Conservation (phyloP, 2,888 invertebrate genomes). For the Chloroclystis v-ata region DNA sequence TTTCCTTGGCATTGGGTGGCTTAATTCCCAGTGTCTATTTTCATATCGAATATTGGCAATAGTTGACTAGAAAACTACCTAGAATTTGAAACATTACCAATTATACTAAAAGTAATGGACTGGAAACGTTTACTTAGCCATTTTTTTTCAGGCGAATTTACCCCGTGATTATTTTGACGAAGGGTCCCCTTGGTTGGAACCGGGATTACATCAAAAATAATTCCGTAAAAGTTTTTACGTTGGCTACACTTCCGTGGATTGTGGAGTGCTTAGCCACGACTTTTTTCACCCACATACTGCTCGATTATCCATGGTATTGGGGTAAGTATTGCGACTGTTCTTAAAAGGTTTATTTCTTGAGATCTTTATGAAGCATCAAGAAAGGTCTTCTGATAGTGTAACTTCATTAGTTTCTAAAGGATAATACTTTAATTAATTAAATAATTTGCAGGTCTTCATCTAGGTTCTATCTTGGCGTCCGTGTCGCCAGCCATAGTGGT, state of each 20-base stretch:
- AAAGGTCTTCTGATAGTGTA: too few relatives aligned
- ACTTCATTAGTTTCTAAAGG: background rate
- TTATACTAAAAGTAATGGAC: conserved; percentile 12
- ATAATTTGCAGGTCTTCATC: conserved; percentile 78
- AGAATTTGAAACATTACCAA: conserved; percentile 10
- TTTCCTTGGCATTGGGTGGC: conserved; percentile 2
- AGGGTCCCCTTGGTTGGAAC: conserved; percentile 69
- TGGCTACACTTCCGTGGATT: conserved; percentile 71
- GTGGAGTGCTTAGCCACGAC: conserved; percentile 68
- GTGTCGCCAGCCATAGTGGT: conserved; percentile 98
- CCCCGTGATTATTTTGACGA: conserved; percentile 71
- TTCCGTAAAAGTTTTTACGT: conserved; percentile 67
- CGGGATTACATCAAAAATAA: conserved; percentile 73
- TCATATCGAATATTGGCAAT: background rate
- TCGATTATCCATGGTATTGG: conserved; percentile 73
- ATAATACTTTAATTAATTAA: background rate
- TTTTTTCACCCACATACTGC: conserved; percentile 60
- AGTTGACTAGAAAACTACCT: conserved; percentile 2
- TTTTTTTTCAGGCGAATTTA: conserved; percentile 63
- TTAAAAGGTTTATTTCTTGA: conserved; percentile 1
- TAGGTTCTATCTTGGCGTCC: conserved; percentile 92
- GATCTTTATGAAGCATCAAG: too few relatives aligned
- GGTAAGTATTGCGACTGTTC: conserved; percentile 47
- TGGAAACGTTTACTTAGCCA: conserved; percentile 10
- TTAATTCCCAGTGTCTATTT: background rate